A percentile compares a stretch with the other conserved stretches of the same genome.
These are phyloP conservation scores for Drosophila chauvacae DNA, from an alignment of 1,140 invertebrate genomes.

Conservation along the genomic window DNA sequence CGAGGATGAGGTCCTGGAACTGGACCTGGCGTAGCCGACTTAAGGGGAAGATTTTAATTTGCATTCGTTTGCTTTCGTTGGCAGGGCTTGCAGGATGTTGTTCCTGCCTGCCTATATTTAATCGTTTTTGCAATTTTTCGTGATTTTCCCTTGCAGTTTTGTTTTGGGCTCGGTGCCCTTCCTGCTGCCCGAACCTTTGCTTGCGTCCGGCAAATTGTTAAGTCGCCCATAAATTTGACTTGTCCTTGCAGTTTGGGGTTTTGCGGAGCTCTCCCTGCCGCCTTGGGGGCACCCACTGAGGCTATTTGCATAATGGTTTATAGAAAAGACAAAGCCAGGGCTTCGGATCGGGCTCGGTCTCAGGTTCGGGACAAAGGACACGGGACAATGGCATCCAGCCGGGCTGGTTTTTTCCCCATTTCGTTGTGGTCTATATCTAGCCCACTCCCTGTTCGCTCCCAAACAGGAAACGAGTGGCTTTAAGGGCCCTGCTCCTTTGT, in stretches of 20 bases:
- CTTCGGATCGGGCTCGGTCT: conserved; percentile 15
- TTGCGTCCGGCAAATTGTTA: conserved; percentile 71
- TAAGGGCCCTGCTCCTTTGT: conserved; percentile 55
- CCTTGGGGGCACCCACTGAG: conserved; percentile 51
- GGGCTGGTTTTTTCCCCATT: conserved; percentile 41
- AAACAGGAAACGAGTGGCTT: conserved; percentile 58
- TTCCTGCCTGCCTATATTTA: conserved; percentile 71
- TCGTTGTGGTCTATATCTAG: conserved; percentile 45
- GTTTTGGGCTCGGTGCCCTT: conserved; percentile 22
- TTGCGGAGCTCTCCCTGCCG: conserved; percentile 22
- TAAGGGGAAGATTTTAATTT: conserved; percentile 82
- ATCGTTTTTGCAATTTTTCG: conserved; percentile 77
- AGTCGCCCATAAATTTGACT: conserved; percentile 84
- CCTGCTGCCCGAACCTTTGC: conserved; percentile 12
- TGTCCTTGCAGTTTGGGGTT: conserved; percentile 53
- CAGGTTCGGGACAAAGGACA: conserved; percentile 13
- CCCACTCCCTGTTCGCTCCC: conserved; percentile 6
- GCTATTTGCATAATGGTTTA: conserved; percentile 83
- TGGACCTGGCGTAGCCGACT: conserved; percentile 44
- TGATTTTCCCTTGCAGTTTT: conserved; percentile 70
- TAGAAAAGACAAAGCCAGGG: conserved; percentile 75
- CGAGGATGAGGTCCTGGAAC: conserved; percentile 12
- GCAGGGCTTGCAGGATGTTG: conserved; percentile 44
- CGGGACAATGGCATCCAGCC: conserved; percentile 46
- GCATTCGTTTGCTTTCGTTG: conserved; percentile 82